phyloP scores from a whole-genome alignment of 2,888 invertebrate species.

The Andrena dorsata region DNA sequence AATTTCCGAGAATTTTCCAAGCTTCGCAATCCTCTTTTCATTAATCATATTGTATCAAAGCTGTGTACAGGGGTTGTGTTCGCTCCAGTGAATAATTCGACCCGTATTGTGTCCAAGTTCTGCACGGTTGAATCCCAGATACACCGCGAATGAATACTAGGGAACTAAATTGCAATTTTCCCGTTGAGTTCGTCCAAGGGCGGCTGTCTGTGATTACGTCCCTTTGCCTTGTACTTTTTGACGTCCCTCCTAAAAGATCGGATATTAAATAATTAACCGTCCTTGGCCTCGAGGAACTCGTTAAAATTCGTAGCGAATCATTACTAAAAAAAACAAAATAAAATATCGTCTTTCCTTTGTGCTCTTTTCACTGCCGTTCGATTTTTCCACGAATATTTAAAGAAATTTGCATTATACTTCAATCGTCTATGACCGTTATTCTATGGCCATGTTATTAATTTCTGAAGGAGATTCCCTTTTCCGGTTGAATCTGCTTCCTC shows the following conservation, averaged over 20 bases:
- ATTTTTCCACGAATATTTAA: neutral
- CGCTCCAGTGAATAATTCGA: neutral
- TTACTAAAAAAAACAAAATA: neutral
- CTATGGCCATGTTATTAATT: neutral
- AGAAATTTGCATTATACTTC: neutral
- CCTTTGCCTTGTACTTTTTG: slow-evolving; percentile 25
- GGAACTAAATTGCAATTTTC: slow-evolving; percentile 21
- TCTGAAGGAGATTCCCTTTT: neutral
- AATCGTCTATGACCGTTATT: neutral
- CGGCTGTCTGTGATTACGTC: slow-evolving; percentile 19
- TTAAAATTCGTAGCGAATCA: neutral
- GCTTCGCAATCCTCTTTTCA: neutral
- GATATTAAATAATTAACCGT: slow-evolving; percentile 28
- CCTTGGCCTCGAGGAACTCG: neutral
- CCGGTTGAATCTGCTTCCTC: neutral
- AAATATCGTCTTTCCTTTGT: neutral
- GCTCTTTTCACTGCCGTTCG: neutral
- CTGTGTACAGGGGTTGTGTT: neutral
- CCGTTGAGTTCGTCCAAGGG: slow-evolving; percentile 23
- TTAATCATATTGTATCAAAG: neutral
- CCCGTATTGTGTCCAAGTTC: neutral
- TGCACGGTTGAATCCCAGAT: neutral
- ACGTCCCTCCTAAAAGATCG: neutral
- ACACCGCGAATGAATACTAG: neutral
- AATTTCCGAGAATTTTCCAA: too few species aligned